Percentiles rank a stretch among this genome's conserved stretches.
These are phyloP conservation scores for Chymomyza fuscimana DNA, from an alignment of 2,888 invertebrate genomes.

Conservation along the genomic window DNA sequence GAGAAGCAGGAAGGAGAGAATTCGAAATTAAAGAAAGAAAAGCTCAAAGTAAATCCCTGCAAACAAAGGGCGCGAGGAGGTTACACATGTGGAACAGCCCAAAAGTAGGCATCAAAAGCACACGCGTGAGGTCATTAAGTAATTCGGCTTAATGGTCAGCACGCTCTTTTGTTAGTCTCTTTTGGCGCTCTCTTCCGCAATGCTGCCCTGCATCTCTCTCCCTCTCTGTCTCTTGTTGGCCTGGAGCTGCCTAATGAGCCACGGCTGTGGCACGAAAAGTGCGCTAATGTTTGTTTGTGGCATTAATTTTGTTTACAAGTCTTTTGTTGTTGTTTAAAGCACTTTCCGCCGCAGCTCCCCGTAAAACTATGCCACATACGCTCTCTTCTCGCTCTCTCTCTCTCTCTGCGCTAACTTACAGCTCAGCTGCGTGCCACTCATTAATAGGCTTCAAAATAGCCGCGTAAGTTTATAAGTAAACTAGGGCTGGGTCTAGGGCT, in stretches of 20 bases:
- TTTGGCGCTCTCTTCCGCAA: background rate
- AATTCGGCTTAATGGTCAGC: slow-evolving; percentile 66
- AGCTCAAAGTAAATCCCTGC: slow-evolving; percentile 35
- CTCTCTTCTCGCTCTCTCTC: no score
- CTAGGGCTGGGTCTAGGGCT: background rate
- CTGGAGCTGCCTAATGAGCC: slow-evolving; percentile 60
- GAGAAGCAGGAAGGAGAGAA: slow-evolving; percentile 16
- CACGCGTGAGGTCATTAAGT: slow-evolving; percentile 71
- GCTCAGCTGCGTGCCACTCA: slow-evolving; percentile 1
- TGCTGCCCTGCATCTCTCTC: background rate
- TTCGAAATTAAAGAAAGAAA: slow-evolving; percentile 57
- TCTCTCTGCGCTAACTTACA: no score
- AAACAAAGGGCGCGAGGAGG: background rate
- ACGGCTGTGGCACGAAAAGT: slow-evolving; percentile 65
- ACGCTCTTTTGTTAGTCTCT: background rate
- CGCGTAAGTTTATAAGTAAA: no score
- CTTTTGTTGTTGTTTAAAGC: slow-evolving; percentile 40
- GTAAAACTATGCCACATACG: background rate
- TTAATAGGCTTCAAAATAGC: background rate
- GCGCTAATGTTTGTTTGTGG: slow-evolving; percentile 69
- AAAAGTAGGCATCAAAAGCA: slow-evolving; percentile 69
- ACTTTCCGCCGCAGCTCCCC: background rate
- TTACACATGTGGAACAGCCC: slow-evolving; percentile 29
- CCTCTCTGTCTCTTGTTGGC: background rate
- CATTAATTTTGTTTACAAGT: slow-evolving; percentile 73